These are phyloP conservation scores for Garrulus glandarius DNA, from an alignment of 2,797 vertebrate genomes.

Conservation along the genomic window DNA sequence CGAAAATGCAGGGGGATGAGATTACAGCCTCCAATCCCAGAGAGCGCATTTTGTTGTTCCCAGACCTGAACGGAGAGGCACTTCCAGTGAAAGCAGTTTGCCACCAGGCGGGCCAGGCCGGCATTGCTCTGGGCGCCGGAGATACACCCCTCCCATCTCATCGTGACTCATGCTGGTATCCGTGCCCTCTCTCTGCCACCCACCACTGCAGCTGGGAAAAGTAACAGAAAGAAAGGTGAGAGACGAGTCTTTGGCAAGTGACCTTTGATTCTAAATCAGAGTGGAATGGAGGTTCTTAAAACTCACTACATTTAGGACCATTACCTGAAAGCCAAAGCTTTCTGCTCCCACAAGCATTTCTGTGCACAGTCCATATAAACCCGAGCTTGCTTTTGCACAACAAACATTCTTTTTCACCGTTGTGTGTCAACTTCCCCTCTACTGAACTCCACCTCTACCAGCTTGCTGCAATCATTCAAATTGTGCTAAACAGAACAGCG, in stretches of 20 bases:
- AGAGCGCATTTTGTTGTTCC: background rate
- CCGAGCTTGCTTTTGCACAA: background rate
- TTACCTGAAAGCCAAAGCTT: background rate
- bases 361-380: background rate
- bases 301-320: background rate
- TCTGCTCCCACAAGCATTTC: background rate
- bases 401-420: background rate
- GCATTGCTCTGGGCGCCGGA: background rate
- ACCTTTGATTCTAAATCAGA: background rate
- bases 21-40: background rate
- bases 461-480: fast-evolving
- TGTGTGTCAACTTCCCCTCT: background rate
- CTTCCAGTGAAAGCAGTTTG: constrained; percentile 25
- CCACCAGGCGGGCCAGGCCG: constrained; percentile 24
- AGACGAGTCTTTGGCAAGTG: background rate
- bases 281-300: background rate
- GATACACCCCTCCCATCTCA: background rate
- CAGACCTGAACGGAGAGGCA: background rate
- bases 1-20: background rate
- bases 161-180: fast-evolving
- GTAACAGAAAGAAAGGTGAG: background rate
- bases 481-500: background rate
- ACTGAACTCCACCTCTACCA: background rate
- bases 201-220: background rate
- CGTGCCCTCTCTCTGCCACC: background rate